Evolutionary conservation across 30 jellyfish, hydroid and myxozoan genomes (phyloP), one percentile per base, ranked within the genome.

Genomic region (Aurelia coerulea): DNA sequence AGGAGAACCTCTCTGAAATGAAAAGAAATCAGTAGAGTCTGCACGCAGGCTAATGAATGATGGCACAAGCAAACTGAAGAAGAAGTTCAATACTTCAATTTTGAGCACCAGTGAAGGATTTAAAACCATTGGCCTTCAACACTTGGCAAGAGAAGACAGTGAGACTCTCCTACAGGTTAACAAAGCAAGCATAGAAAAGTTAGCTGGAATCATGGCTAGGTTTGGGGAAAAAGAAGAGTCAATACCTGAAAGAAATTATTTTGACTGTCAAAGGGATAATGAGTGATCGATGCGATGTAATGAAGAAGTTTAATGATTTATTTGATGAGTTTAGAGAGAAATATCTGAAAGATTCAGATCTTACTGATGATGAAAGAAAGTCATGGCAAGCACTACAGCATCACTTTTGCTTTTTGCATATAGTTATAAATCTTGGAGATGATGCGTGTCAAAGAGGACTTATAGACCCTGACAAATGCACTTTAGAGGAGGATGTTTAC

Each of bases 361-460:
- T 78, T 12, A 58, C 59, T 58, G 83, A 78, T 16, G 80, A 58
- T 13, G 88, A 78, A 62, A 34, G 31, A 19, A 78, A 78, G 64
- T 37, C 41, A 15, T 35, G 62, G 58, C 41, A 59, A 78, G 89
- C 42, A 17, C 71, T 78, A 9, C 65, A 78, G 66, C 68, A 78
- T 41, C 89, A 78, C 37, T 78, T 15, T 64, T 78, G 77, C 63
- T 62, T 78, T 64, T 62, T 78, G 54, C 89, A 78, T 64, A 62
- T 78, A 46, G 35, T 78, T 7, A 78, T 78, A 1, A 78, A 56
- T 33, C 35, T 56, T 16, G 83, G 83, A 41, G 89, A 78, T 18
- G 89, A 78, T 78, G 89, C 83, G 11, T 78, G 89, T 34, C 62
- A 78, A 62, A 17, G 71, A 15, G 89, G 89, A 7, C 54, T 78